Evolutionary conservation across 2,113 vertebrate species (phyloP), one percentile per base, ranked within the genome.

Genomic region (Motacilla tschutschensis): DNA sequence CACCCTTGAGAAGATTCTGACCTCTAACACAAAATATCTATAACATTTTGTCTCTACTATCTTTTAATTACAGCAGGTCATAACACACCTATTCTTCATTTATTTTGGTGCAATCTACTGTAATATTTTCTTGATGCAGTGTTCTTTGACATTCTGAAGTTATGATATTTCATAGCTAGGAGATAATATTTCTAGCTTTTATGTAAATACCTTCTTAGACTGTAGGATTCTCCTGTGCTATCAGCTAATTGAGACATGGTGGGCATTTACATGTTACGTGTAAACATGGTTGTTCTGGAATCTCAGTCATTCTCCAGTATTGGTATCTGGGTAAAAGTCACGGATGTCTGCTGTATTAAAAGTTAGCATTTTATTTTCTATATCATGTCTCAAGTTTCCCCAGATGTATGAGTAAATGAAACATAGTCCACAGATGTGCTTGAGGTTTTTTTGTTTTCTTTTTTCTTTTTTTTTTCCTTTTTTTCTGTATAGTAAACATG

Each of bases 351-450:
- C 28, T 88, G 2, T 88, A 44, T 82, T 90, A 73, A 55, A 82
- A 86, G 9, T 48, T 83, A 74, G 28, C 22, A 28, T 84, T 93
- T 95, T 70, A 10, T 82, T 76, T 70, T 90, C 33, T 73, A 0
- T 73, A 17, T 66, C 57, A 9, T 74, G 48, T 46, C 33, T 84
- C 28, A 73, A 17, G 33, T 74, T 91, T 77, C 24, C 29, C 25
- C 65, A 85, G 57, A 85, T 87, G 29, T 74, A 7, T 48, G 55
- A 78, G 10, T 75, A 85, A 87, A 75, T 59, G 38, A 83, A 83
- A 47, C 16, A 44, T 26, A 80, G 24, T 60, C 17, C 26, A 47
- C 11, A 46, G n/a, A 59, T 87, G 21, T 58, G 35, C n/a, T 86
- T 0, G 3, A 57, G 43, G 6, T 7, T 35, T 57, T n/a, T 29